phyloP scores from a whole-genome alignment of 2,797 vertebrate genomes.

The Sorex maritimensis region DNA sequence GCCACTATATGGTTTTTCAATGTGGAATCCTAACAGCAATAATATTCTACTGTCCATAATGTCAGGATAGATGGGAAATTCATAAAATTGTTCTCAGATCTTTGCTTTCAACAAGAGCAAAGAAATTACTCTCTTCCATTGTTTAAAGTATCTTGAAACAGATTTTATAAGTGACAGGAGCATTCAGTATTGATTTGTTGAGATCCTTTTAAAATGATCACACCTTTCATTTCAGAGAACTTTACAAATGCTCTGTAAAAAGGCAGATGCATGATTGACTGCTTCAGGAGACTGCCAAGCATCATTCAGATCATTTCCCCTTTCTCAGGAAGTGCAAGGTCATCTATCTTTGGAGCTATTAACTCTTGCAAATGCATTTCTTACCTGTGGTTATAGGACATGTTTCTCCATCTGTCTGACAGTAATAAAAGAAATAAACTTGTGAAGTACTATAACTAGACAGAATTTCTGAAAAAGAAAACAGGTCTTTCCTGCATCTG shows the following conservation, averaged over 20 bases:
- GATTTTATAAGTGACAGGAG: slow-evolving; percentile 54
- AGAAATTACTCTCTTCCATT: slow-evolving; percentile 55
- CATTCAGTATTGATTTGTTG: slow-evolving; percentile 74
- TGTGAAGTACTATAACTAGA: slow-evolving; percentile 48
- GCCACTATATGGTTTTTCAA: not conserved
- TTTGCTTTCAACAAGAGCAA: slow-evolving; percentile 71
- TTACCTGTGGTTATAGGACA: slow-evolving; percentile 27
- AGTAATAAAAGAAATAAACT: slow-evolving; percentile 27
- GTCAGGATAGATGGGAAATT: slow-evolving; percentile 37
- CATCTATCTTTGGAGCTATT: slow-evolving; percentile 27
- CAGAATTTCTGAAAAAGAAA: slow-evolving; percentile 41
- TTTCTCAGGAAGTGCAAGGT: slow-evolving; percentile 62
- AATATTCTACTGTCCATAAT: slow-evolving; percentile 48
- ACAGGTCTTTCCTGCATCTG: slow-evolving; percentile 19
- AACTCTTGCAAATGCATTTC: slow-evolving; percentile 6
- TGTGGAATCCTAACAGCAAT: not conserved
- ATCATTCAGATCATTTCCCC: not conserved
- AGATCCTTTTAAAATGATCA: slow-evolving; percentile 71
- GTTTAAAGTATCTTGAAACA: slow-evolving; percentile 63
- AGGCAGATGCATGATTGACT: slow-evolving; percentile 14
- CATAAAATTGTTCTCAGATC: slow-evolving; percentile 40
- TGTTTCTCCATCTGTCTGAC: slow-evolving; percentile 50
- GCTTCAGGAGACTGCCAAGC: slow-evolving; percentile 42
- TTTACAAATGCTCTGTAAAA: slow-evolving; percentile 61
- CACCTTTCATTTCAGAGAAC: slow-evolving; percentile 67